Evolutionary conservation across 2,113 vertebrate species (phyloP), one percentile per base, ranked within the genome.

Genomic region (Leuciscus idus): DNA sequence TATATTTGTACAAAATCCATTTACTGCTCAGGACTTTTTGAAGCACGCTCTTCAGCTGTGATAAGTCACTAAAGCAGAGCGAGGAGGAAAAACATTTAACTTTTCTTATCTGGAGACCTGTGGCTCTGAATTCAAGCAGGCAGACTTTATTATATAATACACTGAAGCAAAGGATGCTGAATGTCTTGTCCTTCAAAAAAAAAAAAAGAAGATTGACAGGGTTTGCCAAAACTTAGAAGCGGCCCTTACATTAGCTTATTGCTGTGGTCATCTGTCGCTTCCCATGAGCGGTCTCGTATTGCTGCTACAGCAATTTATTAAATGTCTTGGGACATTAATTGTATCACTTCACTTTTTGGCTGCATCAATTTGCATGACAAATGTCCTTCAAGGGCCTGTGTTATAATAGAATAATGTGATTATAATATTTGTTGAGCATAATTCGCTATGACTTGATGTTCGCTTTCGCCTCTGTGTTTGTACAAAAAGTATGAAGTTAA

Each of bases 191-290:
- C 72, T 59, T 46, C 33, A 23, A 17, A 26, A 76, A 55, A 23
- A 17, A 26, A 68, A 52, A 23, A 21, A 66, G 21, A 75, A 81
- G 78, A 86, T n/a, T 48, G 46, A 39, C 55, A 66, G 33, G 10
- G 76, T 82, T 87, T 84, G 81, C 61, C 77, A 78, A 83, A 62
- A 62, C 39, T 61, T 46, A 23, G 55, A 19, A 70, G n/a, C 10
- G 36, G 26, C n/a, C 55, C 30, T 52, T 76, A 73, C 85, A 82
- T 87, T 82, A 86, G 74, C 75, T 88, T 85, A 78, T 89, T 84
- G 74, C 79, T 81, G 33, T 66, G 77, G 79, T 86, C 77, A 83
- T 61, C 86, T 86, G 86, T 87, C 86, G 57, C 66, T 59, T 61
- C 61, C 50, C 61, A 62, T 84, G 79, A 84, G 57, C 59, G 64